These are phyloP conservation scores for Oryzias dopingdopingensis DNA, from an alignment of 2,797 vertebrate genomes.

Conservation along the genomic window DNA sequence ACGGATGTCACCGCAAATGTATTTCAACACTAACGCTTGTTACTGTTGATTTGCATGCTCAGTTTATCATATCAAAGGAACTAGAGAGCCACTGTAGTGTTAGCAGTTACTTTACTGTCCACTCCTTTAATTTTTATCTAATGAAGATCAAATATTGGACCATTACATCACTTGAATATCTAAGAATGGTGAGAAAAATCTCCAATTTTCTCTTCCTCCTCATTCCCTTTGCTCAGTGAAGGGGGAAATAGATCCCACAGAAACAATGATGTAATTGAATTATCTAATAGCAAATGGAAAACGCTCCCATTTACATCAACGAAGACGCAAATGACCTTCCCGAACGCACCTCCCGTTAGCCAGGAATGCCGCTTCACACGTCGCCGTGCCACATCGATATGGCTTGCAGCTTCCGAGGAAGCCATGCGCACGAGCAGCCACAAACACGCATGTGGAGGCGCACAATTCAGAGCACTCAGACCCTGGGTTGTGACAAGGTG, in stretches of 20 bases:
- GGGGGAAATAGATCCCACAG: conserved; percentile 59
- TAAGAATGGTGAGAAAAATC: conserved; percentile 4
- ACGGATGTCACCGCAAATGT: conserved; percentile 50
- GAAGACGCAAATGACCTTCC: conserved; percentile 57
- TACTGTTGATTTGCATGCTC: conserved; percentile 55
- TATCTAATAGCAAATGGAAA: conserved; percentile 63
- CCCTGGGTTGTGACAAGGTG: conserved; percentile 59
- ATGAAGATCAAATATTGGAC: conserved; percentile 23
- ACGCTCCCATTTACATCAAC: conserved; percentile 51
- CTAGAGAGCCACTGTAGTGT: conserved; percentile 23
- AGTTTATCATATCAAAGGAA: conserved; percentile 61
- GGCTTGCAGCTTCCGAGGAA: conserved; percentile 35
- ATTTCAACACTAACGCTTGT: conserved; percentile 51
- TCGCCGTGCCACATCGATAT: conserved; percentile 59
- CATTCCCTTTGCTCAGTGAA: conserved; percentile 49
- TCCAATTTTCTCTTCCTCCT: conserved; percentile 10
- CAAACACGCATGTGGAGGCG: neutral
- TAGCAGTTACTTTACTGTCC: conserved; percentile 35
- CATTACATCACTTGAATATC: neutral
- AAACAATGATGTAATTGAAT: conserved; percentile 50
- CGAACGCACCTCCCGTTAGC: conserved; percentile 40
- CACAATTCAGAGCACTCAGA: conserved; percentile 26
- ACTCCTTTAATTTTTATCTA: conserved; percentile 30
- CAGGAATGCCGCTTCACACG: conserved; percentile 20
- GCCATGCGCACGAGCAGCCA: conserved; percentile 1